Percentiles rank a stretch among this genome's conserved stretches.
These are phyloP conservation scores for Corythoichthys intestinalis DNA, from an alignment of 2,113 vertebrate genomes.

Conservation along the genomic window DNA sequence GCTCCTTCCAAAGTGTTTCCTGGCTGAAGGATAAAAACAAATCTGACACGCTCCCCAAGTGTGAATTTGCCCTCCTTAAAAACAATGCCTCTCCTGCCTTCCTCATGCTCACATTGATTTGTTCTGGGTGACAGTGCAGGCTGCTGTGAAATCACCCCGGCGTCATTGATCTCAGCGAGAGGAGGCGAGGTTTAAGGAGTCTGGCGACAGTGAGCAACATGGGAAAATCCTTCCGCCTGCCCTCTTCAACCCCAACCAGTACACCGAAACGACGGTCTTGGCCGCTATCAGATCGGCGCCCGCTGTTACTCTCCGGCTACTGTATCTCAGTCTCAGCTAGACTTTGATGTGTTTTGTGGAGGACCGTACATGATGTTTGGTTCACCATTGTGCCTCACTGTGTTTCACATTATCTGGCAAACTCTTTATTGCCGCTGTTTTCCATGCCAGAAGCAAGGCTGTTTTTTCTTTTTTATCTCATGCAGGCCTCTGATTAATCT, in stretches of 20 bases:
- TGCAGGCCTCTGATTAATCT: slow-evolving; percentile 69
- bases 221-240: slow-evolving; percentile 54
- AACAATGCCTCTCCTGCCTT: slow-evolving; percentile 70
- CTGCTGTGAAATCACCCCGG: slow-evolving; percentile 69
- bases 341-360: slow-evolving; percentile 66
- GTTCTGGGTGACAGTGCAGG: slow-evolving; percentile 70
- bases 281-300: slow-evolving; percentile 56
- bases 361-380: slow-evolving; percentile 55
- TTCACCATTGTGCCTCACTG: slow-evolving; percentile 62
- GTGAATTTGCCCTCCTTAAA: slow-evolving; percentile 70
- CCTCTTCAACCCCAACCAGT: slow-evolving; percentile 55
- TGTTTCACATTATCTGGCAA: slow-evolving; percentile 70
- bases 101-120: slow-evolving; percentile 76
- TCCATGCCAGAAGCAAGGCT: slow-evolving; percentile 66
- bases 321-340: slow-evolving; percentile 28
- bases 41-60: slow-evolving; percentile 69
- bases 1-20: slow-evolving; percentile 54
- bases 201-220: slow-evolving; percentile 67
- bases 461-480: slow-evolving; percentile 57
- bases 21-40: slow-evolving; percentile 55
- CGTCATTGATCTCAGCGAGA: slow-evolving; percentile 71
- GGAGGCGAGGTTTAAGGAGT: slow-evolving; percentile 57
- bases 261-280: slow-evolving; percentile 54
- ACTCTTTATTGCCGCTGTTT: slow-evolving; percentile 72
- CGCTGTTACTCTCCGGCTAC: slow-evolving; percentile 45